These are phyloP conservation scores for Pycnonotus jocosus DNA, from an alignment of 2,113 vertebrate genomes.

Conservation along the genomic window DNA sequence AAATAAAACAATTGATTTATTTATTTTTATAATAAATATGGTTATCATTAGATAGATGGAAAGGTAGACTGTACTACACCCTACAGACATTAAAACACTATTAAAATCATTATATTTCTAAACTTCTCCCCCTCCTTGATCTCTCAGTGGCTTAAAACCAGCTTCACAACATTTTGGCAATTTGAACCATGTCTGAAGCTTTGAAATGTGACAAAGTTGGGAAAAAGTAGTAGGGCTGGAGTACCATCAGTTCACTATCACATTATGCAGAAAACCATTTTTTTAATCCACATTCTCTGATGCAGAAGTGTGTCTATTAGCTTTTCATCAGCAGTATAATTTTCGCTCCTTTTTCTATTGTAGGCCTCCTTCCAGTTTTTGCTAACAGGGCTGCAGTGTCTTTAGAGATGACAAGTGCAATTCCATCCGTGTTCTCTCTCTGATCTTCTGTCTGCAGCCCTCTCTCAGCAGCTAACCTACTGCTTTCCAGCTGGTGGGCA, in stretches of 20 bases:
- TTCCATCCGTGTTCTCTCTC: neutral
- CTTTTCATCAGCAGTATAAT: neutral
- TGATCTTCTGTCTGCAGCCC: neutral
- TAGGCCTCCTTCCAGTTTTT: neutral
- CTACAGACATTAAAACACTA: neutral
- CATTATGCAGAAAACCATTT: rapidly evolving
- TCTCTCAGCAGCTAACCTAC: neutral
- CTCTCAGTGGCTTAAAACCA: neutral
- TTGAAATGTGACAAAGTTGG: neutral
- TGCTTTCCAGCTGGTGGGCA: neutral
- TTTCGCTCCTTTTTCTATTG: neutral
- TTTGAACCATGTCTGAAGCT: neutral
- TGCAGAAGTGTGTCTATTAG: neutral
- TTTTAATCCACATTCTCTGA: neutral
- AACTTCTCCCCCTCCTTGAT: neutral
- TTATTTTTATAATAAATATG: neutral
- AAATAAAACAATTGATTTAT: neutral
- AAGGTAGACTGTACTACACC: neutral
- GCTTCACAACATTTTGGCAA: neutral
- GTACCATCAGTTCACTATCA: neutral
- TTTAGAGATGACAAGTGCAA: neutral
- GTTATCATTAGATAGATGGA: neutral
- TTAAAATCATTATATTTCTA: neutral
- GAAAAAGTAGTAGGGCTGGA: neutral
- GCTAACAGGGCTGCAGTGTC: neutral